These are phyloP conservation scores for Abramis brama DNA, from an alignment of 2,113 vertebrate genomes.

Conservation along the genomic window DNA sequence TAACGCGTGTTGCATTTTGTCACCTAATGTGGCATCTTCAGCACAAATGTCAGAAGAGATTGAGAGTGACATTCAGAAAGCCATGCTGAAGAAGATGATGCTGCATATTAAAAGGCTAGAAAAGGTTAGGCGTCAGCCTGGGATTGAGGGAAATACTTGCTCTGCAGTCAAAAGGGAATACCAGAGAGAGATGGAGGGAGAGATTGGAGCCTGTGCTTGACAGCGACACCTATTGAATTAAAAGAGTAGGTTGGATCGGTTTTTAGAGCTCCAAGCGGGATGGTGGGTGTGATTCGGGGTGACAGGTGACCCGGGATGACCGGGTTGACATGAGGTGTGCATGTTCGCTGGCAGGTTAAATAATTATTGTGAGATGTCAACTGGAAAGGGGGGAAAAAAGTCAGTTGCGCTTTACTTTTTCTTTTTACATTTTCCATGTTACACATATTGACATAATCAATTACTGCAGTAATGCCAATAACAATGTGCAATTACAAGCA, in stretches of 20 bases:
- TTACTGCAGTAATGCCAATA: not conserved
- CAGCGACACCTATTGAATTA: conserved; percentile 12
- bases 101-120: conserved; percentile 69
- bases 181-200: conserved; percentile 46
- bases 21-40: conserved; percentile 63
- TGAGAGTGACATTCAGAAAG: conserved; percentile 61
- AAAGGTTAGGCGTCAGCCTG: conserved; percentile 71
- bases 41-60: conserved; percentile 64
- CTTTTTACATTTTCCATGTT: not conserved
- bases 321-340: not conserved
- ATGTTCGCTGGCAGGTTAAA: not conserved
- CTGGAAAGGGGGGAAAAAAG: not conserved
- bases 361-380: not conserved
- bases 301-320: not conserved
- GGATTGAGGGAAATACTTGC: conserved; percentile 66
- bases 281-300: not conserved
- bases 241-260: not conserved
- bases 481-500: not conserved
- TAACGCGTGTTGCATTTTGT: conserved; percentile 58
- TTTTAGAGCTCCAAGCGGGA: not conserved
- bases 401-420: not conserved
- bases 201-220: conserved; percentile 8
- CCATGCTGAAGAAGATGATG: conserved; percentile 51
- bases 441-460: not conserved
- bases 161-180: conserved; percentile 58